Conservation (phyloP, 2,797 vertebrate species). For the Mionectes olivaceus region DNA sequence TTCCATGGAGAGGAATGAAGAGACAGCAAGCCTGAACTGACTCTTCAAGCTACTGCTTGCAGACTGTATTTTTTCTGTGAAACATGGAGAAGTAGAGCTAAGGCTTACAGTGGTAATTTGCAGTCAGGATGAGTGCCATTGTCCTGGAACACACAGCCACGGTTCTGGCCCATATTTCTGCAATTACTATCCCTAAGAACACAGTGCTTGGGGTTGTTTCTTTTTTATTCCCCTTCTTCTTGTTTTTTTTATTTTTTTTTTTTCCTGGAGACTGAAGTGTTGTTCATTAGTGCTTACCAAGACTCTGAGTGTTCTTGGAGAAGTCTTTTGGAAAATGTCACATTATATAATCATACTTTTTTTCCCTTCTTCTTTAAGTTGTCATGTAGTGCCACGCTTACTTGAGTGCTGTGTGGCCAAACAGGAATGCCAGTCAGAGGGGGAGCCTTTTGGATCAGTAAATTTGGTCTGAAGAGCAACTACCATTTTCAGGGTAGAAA, state of each 20-base stretch:
- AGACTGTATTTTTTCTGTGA: neutral
- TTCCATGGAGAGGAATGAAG: neutral
- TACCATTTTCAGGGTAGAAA: constrained; percentile 30
- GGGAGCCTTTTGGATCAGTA: neutral
- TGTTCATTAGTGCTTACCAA: neutral
- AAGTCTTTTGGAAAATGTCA: neutral
- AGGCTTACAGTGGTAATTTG: neutral
- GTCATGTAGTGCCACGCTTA: neutral
- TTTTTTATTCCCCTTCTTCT: too few relatives aligned
- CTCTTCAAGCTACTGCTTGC: neutral
- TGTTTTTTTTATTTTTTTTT: neutral
- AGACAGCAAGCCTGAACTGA: neutral
- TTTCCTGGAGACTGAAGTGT: neutral
- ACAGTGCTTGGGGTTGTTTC: neutral
- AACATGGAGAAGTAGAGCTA: neutral
- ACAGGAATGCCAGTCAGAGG: neutral
- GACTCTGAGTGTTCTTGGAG: neutral
- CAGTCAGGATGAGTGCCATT: neutral
- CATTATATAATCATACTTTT: neutral
- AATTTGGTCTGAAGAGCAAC: neutral
- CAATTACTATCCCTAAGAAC: neutral
- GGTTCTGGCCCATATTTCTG: neutral
- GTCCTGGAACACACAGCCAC: neutral
- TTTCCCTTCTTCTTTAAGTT: neutral
- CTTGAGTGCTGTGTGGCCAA: neutral